phyloP scores from a whole-genome alignment of 2,797 vertebrate species.

The Gymnothorax reevesii region DNA sequence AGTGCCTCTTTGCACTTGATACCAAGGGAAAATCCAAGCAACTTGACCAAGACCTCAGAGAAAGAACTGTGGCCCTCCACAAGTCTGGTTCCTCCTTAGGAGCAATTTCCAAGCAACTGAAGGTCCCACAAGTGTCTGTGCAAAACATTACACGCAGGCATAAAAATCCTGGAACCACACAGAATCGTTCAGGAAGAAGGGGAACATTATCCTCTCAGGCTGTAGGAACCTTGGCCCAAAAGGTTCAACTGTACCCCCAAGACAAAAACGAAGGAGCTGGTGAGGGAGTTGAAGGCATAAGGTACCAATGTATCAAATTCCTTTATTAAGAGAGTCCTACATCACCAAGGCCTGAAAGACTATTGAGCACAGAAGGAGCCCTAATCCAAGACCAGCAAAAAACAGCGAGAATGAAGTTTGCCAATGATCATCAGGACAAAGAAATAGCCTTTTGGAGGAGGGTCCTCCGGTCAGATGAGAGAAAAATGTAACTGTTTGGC shows the following conservation, averaged over 20 bases:
- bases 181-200: constrained; percentile 16
- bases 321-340: neutral
- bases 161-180: neutral
- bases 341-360: constrained; percentile 6
- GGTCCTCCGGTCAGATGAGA: constrained; percentile 4
- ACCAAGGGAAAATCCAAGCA: constrained; percentile 32
- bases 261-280: neutral
- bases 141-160: constrained; percentile 8
- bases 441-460: constrained; percentile 4
- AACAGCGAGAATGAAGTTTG: constrained; percentile 11
- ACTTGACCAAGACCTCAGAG: constrained; percentile 28
- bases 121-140: neutral
- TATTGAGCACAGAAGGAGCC: neutral
- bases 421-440: neutral
- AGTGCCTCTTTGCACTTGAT: neutral
- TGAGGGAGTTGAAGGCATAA: neutral
- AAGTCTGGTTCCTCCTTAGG: constrained; percentile 2
- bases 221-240: constrained; percentile 14
- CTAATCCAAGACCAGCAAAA: constrained; percentile 13
- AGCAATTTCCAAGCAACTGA: too few relatives aligned
- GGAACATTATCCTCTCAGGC: neutral
- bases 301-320: neutral
- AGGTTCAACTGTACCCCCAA: constrained; percentile 8
- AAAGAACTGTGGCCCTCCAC: constrained; percentile 22
- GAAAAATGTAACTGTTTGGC: constrained; percentile 20